phyloP scores from a whole-genome alignment of 2,888 invertebrate species.

The Rhabditoides inermis region DNA sequence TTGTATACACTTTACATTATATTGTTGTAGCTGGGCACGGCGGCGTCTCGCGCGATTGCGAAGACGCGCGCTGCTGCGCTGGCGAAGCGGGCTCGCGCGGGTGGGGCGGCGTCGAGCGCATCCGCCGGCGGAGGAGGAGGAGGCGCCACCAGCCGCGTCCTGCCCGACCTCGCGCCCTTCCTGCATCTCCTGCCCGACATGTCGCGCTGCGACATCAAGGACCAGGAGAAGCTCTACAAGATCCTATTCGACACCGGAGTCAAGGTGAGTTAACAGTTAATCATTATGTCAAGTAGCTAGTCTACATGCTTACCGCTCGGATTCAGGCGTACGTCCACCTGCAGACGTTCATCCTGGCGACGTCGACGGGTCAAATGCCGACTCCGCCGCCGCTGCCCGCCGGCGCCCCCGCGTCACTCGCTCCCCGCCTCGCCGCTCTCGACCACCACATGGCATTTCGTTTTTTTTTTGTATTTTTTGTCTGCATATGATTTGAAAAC shows the following conservation, averaged over 20 bases:
- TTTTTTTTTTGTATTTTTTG: no score
- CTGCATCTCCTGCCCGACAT: constrained; percentile 14
- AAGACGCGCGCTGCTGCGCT: no score
- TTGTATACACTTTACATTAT: no score
- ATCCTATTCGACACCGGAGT: constrained; percentile 3
- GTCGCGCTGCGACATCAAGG: constrained; percentile 5
- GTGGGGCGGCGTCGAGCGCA: no score
- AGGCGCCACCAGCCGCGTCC: background rate
- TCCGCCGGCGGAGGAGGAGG: no score
- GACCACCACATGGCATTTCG: no score
- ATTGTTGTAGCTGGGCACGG: no score
- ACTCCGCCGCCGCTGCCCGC: background rate
- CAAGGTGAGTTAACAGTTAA: background rate
- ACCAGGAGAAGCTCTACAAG: constrained; percentile 3
- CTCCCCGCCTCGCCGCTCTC: background rate
- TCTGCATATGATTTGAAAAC: no score
- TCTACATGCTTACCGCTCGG: background rate
- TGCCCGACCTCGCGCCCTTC: constrained; percentile 11
- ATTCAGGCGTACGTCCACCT: constrained; percentile 5
- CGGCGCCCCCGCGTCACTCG: constrained; percentile 3
- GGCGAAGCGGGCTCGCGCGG: no score
- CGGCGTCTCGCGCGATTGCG: no score
- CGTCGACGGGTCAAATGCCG: background rate
- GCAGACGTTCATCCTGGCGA: constrained; percentile 3
- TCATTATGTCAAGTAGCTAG: no score